These are phyloP conservation scores for Laticauda laticaudata DNA, from an alignment of 2,113 vertebrate genomes.

Conservation along the genomic window DNA sequence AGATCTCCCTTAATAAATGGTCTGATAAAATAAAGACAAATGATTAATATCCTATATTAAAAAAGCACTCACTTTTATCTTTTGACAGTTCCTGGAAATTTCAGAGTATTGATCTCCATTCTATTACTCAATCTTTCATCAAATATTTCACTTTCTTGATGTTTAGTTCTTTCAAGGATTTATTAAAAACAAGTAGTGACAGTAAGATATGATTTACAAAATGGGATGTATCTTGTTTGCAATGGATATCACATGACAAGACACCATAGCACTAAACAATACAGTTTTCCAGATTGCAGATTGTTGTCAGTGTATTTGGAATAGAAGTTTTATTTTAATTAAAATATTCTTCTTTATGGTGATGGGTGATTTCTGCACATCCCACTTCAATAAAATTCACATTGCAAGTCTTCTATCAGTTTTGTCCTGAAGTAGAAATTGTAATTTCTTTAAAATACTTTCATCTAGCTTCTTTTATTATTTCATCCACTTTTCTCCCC, in stretches of 20 bases:
- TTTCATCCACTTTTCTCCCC: slow-evolving; percentile 36
- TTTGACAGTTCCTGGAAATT: not conserved
- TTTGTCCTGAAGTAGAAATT: slow-evolving; percentile 40
- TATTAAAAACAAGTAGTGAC: slow-evolving; percentile 14
- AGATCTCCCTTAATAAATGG: slow-evolving; percentile 16
- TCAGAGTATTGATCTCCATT: slow-evolving; percentile 25
- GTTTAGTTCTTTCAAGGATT: slow-evolving; percentile 29
- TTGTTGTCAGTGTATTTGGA: slow-evolving; percentile 20
- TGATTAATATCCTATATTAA: not conserved
- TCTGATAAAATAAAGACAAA: not conserved
- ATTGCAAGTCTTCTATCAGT: slow-evolving; percentile 34
- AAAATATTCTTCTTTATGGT: not conserved
- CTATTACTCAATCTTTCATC: slow-evolving; percentile 28
- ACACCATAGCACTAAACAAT: not conserved
- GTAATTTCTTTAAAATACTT: not conserved
- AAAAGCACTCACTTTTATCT: not conserved
- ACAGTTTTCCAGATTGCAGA: slow-evolving; percentile 44
- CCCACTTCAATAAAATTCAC: slow-evolving; percentile 17
- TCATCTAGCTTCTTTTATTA: not conserved
- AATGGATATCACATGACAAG: not conserved
- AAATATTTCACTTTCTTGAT: slow-evolving; percentile 32
- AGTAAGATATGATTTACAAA: slow-evolving; percentile 6
- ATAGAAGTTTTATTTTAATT: not conserved
- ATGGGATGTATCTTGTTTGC: not conserved
- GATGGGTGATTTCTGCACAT: slow-evolving; percentile 39